Percentiles rank a stretch among this genome's conserved stretches.
Evolutionary conservation across 2,113 vertebrate genomes (phyloP).

Genomic region (Plectropomus leopardus): DNA sequence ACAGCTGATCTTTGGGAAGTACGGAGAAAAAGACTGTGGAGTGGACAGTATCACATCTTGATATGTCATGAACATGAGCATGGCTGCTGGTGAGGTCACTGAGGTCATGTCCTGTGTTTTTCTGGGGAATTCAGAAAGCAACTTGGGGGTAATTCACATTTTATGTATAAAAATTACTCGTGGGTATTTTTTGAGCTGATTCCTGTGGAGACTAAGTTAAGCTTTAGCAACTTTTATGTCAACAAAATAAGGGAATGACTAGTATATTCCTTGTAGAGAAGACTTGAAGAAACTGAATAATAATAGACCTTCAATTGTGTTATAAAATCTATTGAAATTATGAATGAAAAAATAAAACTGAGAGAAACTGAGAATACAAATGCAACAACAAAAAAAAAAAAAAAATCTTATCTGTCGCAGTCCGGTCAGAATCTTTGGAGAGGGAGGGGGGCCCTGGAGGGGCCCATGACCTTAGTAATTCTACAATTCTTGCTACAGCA

Average conservation of each 20-base stretch:
- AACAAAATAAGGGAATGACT: background rate
- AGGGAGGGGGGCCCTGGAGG: too few relatives aligned
- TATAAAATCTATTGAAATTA: background rate
- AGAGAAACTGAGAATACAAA: background rate
- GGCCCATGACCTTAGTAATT: background rate
- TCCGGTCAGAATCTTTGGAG: background rate
- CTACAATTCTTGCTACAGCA: background rate
- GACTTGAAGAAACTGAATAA: background rate
- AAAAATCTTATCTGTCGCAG: background rate
- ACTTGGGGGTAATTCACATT: background rate
- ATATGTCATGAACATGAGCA: background rate
- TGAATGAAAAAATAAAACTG: background rate
- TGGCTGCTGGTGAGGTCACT: background rate
- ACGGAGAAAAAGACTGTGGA: background rate
- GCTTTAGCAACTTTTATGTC: background rate
- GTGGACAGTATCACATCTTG: too few relatives aligned
- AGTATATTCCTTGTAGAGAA: background rate
- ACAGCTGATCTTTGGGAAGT: slow-evolving; percentile 2
- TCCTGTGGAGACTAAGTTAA: background rate
- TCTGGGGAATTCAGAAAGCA: slow-evolving; percentile 24
- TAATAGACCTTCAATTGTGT: background rate
- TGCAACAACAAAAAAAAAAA: too few relatives aligned
- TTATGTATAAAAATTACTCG: background rate
- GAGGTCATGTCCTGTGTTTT: background rate
- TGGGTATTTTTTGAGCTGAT: background rate